Conservation (phyloP, 2,797 vertebrate genomes). For the Zenarchopterus dispar region DNA sequence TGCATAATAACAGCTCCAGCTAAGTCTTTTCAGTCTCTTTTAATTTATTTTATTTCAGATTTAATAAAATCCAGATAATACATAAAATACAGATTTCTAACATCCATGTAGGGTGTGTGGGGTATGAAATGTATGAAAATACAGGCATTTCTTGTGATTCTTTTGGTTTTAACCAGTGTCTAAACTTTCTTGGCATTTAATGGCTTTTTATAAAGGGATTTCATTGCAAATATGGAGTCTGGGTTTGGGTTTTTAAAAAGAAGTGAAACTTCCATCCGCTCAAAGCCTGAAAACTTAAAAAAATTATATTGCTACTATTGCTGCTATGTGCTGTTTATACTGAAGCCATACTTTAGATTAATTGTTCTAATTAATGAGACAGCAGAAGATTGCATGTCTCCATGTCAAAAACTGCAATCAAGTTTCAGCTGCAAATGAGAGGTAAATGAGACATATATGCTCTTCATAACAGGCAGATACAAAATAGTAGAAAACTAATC, state of each 20-base stretch:
- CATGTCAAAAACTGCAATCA: conserved; percentile 31
- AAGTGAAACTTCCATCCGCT: conserved; percentile 5
- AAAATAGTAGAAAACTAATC: conserved; percentile 36
- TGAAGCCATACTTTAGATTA: conserved; percentile 6
- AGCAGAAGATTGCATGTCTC: conserved; percentile 26
- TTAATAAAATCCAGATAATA: not conserved
- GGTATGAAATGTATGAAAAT: no score
- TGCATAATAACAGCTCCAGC: not conserved
- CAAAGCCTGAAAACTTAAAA: conserved; percentile 5
- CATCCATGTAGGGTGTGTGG: no score
- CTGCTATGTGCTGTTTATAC: conserved; percentile 31
- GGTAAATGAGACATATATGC: conserved; percentile 40
- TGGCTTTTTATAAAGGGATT: conserved; percentile 24
- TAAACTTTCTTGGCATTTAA: conserved; percentile 18
- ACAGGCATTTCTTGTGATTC: conserved; percentile 2
- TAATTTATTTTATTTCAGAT: no score
- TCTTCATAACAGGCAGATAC: conserved; percentile 43
- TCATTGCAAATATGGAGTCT: conserved; percentile 16
- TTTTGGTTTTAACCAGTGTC: not conserved
- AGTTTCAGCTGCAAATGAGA: conserved; percentile 29
- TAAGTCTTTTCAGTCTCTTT: not conserved
- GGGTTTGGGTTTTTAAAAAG: conserved; percentile 18
- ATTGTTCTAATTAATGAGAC: conserved; percentile 35
- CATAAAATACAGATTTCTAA: conserved; percentile 10
- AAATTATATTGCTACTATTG: not conserved